Conservation (phyloP, 2,113 vertebrate species). For the Emberiza fucata region DNA sequence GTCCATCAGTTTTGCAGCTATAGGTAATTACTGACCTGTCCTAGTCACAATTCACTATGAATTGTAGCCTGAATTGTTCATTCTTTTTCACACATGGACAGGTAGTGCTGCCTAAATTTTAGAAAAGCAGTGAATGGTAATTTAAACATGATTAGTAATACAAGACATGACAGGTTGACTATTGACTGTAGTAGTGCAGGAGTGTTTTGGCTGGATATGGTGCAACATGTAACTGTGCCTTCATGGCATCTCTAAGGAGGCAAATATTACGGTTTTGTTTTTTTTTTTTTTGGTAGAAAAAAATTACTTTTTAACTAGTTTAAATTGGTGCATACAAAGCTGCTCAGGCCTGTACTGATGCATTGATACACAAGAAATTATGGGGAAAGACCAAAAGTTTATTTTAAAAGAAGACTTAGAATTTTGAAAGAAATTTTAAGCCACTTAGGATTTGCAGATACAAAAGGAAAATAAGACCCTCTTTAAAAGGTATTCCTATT, state of each 20-base stretch:
- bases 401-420: background rate
- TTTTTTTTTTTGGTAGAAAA: background rate
- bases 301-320: background rate
- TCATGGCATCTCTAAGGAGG: background rate
- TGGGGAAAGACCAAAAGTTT: fast-evolving
- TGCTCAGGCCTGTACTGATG: background rate
- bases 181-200: background rate
- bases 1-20: background rate
- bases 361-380: background rate
- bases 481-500: background rate
- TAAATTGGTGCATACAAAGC: background rate
- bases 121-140: background rate
- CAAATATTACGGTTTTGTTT: background rate
- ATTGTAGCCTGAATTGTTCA: background rate
- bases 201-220: fast-evolving
- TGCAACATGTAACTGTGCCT: background rate
- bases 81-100: background rate
- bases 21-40: background rate
- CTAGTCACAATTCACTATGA: background rate
- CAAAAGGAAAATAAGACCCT: background rate
- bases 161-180: fast-evolving
- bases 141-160: background rate
- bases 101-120: background rate
- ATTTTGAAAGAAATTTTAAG: background rate
- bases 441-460: background rate